Conservation (phyloP, 2,888 invertebrate genomes). For the Eurois occulta region DNA sequence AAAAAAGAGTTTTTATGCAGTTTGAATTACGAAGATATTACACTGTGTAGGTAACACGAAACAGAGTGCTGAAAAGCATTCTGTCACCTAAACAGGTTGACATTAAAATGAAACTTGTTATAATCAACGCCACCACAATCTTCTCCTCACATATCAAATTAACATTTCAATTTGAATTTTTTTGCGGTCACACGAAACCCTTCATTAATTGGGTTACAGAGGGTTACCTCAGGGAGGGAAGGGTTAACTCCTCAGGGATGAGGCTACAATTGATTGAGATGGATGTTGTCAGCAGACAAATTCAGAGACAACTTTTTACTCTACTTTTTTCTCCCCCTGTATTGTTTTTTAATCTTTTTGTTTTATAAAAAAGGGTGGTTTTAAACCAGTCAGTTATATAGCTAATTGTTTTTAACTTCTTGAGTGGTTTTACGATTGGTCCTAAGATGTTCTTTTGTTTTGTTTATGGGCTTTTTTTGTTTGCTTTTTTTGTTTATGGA, state of each 20-base stretch:
- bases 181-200: conserved; percentile 84
- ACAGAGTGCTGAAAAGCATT: neutral
- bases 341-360: conserved; percentile 71
- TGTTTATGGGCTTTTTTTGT: too few relatives aligned
- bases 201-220: conserved; percentile 88
- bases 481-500: conserved; percentile 64
- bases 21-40: neutral
- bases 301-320: conserved; percentile 82
- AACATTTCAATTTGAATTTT: conserved; percentile 87
- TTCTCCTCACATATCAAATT: conserved; percentile 78
- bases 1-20: neutral
- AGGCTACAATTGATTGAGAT: conserved; percentile 88
- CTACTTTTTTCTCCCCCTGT: conserved; percentile 68
- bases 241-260: conserved; percentile 87
- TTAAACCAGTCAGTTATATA: conserved; percentile 76
- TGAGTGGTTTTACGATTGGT: conserved; percentile 80
- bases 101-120: conserved; percentile 32
- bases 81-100: neutral
- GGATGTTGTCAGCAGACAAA: conserved; percentile 88
- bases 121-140: conserved; percentile 51
- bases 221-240: conserved; percentile 85
- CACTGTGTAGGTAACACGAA: neutral
- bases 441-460: conserved; percentile 69
- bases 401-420: conserved; percentile 86
- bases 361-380: conserved; percentile 72